Percentiles rank a stretch among this genome's conserved stretches.
phyloP scores from a whole-genome alignment of 2,888 invertebrate species.

The Merodon equestris region DNA sequence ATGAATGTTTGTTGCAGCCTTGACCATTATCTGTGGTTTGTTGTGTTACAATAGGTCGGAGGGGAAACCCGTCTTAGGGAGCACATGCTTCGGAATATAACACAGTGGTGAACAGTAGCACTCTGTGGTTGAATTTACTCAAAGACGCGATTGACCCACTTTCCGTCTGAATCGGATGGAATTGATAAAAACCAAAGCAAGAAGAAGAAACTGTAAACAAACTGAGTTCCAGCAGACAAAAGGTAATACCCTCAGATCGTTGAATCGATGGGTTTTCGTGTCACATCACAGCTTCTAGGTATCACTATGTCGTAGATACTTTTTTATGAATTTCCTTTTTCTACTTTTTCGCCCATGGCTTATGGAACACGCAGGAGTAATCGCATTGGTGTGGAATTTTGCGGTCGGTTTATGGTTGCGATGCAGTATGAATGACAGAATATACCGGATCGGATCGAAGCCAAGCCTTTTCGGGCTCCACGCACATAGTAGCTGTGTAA shows the following conservation, averaged over 20 bases:
- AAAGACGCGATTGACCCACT: constrained; percentile 54
- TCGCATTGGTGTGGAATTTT: constrained; percentile 29
- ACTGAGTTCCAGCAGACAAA: constrained; percentile 23
- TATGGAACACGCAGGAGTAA: constrained; percentile 25
- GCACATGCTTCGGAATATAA: too few relatives aligned
- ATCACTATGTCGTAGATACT: constrained; percentile 27
- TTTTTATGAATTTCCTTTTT: constrained; percentile 8
- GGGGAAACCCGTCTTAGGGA: not conserved
- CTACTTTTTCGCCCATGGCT: not conserved
- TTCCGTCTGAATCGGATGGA: constrained; percentile 31
- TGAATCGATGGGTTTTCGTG: constrained; percentile 33
- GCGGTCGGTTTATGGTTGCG: constrained; percentile 9
- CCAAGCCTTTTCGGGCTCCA: not conserved
- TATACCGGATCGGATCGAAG: not conserved
- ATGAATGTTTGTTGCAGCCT: constrained; percentile 40
- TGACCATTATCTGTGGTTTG: constrained; percentile 47
- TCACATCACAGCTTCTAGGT: constrained; percentile 45
- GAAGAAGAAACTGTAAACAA: constrained; percentile 6
- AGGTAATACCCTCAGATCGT: constrained; percentile 17
- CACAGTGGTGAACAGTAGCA: too few relatives aligned
- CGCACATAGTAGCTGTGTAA: too few relatives aligned
- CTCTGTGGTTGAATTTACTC: constrained; percentile 30
- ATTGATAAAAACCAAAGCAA: constrained; percentile 22
- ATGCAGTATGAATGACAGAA: constrained; percentile 10
- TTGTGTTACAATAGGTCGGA: too few relatives aligned